Base-by-base conservation (phyloP, 1,140 invertebrate genomes). In the Drosophila ambigua region DNA sequence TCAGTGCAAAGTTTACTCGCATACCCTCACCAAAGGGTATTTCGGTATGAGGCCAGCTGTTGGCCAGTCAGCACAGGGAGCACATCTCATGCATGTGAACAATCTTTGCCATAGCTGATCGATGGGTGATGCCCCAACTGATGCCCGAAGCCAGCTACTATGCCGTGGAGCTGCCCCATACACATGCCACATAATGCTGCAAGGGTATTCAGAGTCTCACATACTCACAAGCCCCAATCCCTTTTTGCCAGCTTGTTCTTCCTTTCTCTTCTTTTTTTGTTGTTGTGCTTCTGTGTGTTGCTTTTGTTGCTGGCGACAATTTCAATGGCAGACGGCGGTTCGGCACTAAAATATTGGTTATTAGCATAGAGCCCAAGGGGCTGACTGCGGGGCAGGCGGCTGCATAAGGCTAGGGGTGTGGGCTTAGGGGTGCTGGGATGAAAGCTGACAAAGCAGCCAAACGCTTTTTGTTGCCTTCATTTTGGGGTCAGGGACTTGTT, bases 401-500 rank as follows among this genome's bases (percentile, higher is more conserved):
- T 16, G 16, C 16, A 16, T 16, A 16, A 1, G 16, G 16, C 0
- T 16, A 16, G 1, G 16, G 16, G 28, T 5, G 16, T 20, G 24
- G 20, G 26, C 9, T 2, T 1, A 11, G 35, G 5, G 24, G 9
- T 1, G 20, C 20, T 20, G 20, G 20, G 65, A 45, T 39, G 55
- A 71, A 72, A 77, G 77, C 77, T 85, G 80, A 85, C 77, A 84
- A 84, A 85, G 81, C 80, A 80, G 73, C 72, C 77, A 74, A 74
- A 15, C 57, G 77, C 61, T 74, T 77, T 80, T 87, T 87, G 82
- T 85, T 85, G 81, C 82, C 73, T 87, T 77, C 81, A 75, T 74
- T 85, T 85, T 85, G 81, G 81, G 81, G 81, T 85, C 81, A 85
- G 81, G 81, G 81, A 85, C 82, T 85, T 85, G 81, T 85, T 85